These are phyloP conservation scores for Ceratina calcarata DNA, from an alignment of 1,140 invertebrate species.

Conservation along the genomic window DNA sequence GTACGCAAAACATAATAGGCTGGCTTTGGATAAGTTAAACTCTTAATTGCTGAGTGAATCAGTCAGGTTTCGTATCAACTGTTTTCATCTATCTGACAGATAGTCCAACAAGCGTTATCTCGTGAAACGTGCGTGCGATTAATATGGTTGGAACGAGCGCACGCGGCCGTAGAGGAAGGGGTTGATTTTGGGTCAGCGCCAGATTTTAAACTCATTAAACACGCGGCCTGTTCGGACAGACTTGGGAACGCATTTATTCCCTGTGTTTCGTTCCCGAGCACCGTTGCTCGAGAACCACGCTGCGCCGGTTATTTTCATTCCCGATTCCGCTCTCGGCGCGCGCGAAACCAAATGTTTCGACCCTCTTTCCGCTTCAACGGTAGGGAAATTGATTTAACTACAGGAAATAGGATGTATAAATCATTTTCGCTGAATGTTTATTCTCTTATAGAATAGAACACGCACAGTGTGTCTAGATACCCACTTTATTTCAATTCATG, in stretches of 20 bases:
- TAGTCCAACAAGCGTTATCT: background rate
- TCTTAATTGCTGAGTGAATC: background rate
- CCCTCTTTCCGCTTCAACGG: slow-evolving; percentile 25
- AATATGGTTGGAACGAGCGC: slow-evolving; percentile 14
- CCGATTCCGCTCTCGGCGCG: background rate
- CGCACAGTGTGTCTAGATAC: background rate
- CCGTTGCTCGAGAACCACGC: background rate
- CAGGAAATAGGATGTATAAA: slow-evolving; percentile 42
- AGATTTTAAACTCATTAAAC: slow-evolving; percentile 56
- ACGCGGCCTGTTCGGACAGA: slow-evolving; percentile 4
- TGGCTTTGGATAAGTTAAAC: background rate
- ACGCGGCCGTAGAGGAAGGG: background rate
- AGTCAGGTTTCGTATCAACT: background rate
- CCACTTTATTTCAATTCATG: background rate
- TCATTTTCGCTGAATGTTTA: slow-evolving; percentile 18
- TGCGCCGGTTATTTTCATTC: slow-evolving; percentile 16
- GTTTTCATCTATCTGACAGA: background rate
- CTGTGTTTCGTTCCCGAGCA: background rate
- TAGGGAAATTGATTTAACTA: slow-evolving; percentile 42
- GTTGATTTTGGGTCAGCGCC: slow-evolving; percentile 45
- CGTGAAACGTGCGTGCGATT: slow-evolving; percentile 22
- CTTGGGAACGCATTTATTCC: slow-evolving; percentile 34
- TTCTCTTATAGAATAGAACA: slow-evolving; percentile 15
- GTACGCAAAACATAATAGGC: background rate
- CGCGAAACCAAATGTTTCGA: slow-evolving; percentile 12